These are phyloP conservation scores for Perca fluviatilis DNA, from an alignment of 2,113 vertebrate genomes.

Conservation along the genomic window DNA sequence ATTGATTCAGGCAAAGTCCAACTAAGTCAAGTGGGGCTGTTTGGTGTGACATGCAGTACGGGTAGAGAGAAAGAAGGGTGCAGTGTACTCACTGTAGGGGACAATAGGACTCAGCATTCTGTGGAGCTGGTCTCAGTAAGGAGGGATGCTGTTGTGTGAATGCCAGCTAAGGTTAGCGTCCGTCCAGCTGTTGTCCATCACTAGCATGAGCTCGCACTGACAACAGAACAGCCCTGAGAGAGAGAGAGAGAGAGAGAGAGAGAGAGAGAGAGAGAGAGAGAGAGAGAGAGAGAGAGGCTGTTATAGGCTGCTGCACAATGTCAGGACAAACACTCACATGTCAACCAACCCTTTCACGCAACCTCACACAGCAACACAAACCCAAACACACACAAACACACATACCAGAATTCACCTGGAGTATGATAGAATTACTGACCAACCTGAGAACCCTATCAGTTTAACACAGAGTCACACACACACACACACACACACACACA, in stretches of 20 bases:
- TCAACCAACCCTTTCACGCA: slow-evolving; percentile 64
- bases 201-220: slow-evolving; percentile 74
- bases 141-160: slow-evolving; percentile 81
- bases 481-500: neutral
- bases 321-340: slow-evolving; percentile 72
- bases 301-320: slow-evolving; percentile 75
- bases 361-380: slow-evolving; percentile 48
- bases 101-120: slow-evolving; percentile 90
- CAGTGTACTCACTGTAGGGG: slow-evolving; percentile 86
- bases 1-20: slow-evolving; percentile 80
- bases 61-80: slow-evolving; percentile 40
- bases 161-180: slow-evolving; percentile 80
- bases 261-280: slow-evolving; percentile 34
- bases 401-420: slow-evolving; percentile 33
- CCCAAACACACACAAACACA: slow-evolving; percentile 49
- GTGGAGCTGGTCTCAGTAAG: slow-evolving; percentile 84
- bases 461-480: slow-evolving; percentile 50
- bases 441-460: slow-evolving; percentile 57
- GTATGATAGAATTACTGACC: slow-evolving; percentile 65
- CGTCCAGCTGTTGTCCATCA: slow-evolving; percentile 84
- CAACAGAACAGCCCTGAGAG: slow-evolving; percentile 74
- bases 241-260: slow-evolving; percentile 42
- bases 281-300: slow-evolving; percentile 38
- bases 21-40: slow-evolving; percentile 34
- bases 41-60: slow-evolving; percentile 28